Percentiles rank a stretch among this genome's conserved stretches.
Conservation (phyloP, 2,888 invertebrate genomes). For the Lepidocyrtoides sp. region DNA sequence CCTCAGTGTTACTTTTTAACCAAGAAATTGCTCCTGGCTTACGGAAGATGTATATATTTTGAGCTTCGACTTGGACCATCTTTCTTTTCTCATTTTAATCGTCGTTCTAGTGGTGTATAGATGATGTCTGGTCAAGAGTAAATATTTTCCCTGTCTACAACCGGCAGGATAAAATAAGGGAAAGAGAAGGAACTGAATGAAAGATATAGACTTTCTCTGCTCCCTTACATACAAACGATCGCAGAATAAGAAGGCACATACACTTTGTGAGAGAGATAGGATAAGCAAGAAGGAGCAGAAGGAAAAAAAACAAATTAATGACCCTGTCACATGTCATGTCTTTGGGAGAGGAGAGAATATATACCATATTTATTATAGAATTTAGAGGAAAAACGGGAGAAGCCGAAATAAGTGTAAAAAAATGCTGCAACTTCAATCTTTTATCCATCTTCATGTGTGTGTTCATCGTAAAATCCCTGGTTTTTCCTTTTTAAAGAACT, state of each 20-base stretch:
- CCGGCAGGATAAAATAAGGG: background rate
- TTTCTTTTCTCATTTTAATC: constrained; percentile 18
- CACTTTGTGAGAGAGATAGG: background rate
- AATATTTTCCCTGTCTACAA: constrained; percentile 58
- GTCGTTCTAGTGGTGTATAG: background rate
- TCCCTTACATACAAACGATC: background rate
- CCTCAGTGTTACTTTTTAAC: background rate
- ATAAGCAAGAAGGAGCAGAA: constrained; percentile 16
- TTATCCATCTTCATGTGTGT: constrained; percentile 8
- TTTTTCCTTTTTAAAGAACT: background rate
- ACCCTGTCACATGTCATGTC: constrained; percentile 79
- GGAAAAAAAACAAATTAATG: constrained; percentile 72
- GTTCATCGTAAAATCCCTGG: background rate
- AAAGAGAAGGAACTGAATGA: constrained; percentile 35
- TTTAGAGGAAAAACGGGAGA: background rate
- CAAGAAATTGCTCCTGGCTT: background rate
- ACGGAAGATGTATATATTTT: background rate
- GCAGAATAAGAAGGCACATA: background rate
- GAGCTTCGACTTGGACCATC: constrained; percentile 16
- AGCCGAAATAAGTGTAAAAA: background rate
- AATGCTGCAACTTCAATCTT: constrained; percentile 22
- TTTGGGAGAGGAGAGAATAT: constrained; percentile 51
- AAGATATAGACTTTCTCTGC: background rate
- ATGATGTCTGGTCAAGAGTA: constrained; percentile 59
- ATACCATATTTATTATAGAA: constrained; percentile 43